Conservation (phyloP, 2,113 vertebrate genomes). For the Notarius quadriscutis region DNA sequence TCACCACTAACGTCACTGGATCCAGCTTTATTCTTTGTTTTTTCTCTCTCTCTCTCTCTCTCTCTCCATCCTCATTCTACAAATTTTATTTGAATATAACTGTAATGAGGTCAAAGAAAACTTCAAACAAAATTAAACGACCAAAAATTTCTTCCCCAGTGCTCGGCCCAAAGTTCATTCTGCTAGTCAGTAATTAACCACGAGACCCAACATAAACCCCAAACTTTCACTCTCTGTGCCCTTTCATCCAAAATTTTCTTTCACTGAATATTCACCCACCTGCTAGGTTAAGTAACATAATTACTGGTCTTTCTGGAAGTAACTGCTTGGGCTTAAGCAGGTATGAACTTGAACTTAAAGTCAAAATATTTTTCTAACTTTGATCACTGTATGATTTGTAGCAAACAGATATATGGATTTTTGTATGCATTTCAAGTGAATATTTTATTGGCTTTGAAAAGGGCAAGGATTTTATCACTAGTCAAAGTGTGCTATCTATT, state of each 20-base stretch:
- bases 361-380: neutral
- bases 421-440: too few relatives aligned
- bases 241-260: neutral
- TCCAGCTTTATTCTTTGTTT: neutral
- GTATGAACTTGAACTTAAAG: neutral
- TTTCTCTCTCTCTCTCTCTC: neutral
- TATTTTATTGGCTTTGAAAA: neutral
- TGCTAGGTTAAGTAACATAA: neutral
- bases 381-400: neutral
- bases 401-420: neutral
- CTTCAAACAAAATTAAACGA: neutral
- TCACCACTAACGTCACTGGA: neutral
- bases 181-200: constrained; percentile 54
- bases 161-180: constrained; percentile 43
- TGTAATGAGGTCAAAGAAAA: neutral
- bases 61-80: neutral
- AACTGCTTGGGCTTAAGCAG: neutral
- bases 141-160: neutral
- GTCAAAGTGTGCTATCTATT: neutral
- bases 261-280: constrained; percentile 8
- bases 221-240: constrained; percentile 8
- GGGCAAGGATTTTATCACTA: neutral
- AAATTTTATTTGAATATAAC: neutral
- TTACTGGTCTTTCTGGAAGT: neutral
- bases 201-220: constrained; percentile 24